phyloP scores from a whole-genome alignment of 2,797 vertebrate species.

The Hydrolagus colliei region DNA sequence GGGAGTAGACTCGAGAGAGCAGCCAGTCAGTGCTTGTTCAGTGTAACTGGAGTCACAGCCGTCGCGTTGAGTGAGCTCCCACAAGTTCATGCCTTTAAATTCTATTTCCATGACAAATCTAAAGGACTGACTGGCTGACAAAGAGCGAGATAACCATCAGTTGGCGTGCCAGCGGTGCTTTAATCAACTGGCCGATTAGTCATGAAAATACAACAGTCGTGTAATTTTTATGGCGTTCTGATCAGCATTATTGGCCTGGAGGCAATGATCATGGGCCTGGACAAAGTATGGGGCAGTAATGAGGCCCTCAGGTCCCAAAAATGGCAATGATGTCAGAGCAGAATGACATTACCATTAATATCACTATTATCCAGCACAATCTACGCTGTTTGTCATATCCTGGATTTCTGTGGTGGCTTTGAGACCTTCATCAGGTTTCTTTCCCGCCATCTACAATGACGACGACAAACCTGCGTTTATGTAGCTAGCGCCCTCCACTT shows the following conservation, averaged over 20 bases:
- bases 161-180: neutral
- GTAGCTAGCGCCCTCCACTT: too few relatives aligned
- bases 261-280: neutral
- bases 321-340: conserved; percentile 1
- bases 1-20: neutral
- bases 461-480: too few relatives aligned
- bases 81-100: neutral
- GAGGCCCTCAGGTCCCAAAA: neutral
- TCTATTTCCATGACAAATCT: neutral
- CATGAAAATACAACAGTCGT: neutral
- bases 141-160: neutral
- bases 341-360: neutral
- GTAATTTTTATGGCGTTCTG: neutral
- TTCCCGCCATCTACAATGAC: neutral
- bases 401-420: neutral
- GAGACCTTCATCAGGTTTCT: neutral
- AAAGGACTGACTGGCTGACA: neutral
- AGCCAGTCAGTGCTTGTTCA: neutral
- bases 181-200: conserved; percentile 22
- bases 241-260: conserved; percentile 8
- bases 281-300: conserved; percentile 12
- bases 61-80: neutral
- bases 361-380: neutral
- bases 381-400: conserved; percentile 8
- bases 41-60: neutral